Base-by-base conservation (phyloP, 2,888 invertebrate species). In the Meiosimyza platycephala region DNA sequence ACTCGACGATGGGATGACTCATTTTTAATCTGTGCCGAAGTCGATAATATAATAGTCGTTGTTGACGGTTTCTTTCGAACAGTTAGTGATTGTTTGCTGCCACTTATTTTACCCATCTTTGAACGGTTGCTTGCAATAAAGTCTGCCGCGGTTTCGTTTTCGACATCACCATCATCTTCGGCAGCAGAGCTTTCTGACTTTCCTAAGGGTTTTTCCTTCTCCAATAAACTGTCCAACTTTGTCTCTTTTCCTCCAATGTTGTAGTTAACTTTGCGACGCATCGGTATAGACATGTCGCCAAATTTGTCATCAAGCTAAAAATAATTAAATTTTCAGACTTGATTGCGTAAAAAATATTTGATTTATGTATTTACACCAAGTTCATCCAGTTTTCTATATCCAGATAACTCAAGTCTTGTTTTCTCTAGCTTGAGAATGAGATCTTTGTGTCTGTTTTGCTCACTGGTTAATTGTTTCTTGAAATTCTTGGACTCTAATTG, bases 401-500 rank as follows among this genome's bases (percentile, higher is more conserved):
- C 85, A 5, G 84, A 84, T 3, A 86, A 76, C 65, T 87, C 86
- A 0, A 82, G 74, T 5, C 83, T 81, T 9, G 82, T 81, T 65
- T 85, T 88, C 72, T 91, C 90, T 60, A 94, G 87, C 75, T 93
- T 92, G 57, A 90, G 90, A 77, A 93, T 89, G 2, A 92, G 90
- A 79, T 93, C 92, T 77, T 92, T 93, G 75, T 92, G 91, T 78
- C 93, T 93, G 69, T 89, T 89, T 69, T 92, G 90, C 85, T 95
- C 95, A 0, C 85, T 84, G 75, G 92, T 90, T 16, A 94, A 84
- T 82, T 93, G 93, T 78, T 93, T 92, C 73, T 90, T 92, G 78
- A 91, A 90, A 83, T 92, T 93, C 88, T 95, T 95, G 3, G 90
- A 89, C 84, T 95, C 94, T 51, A 95, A 86, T 73, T 91, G 89